Evolutionary conservation across 2,888 invertebrate genomes (phyloP), one percentile per base, ranked within the genome.

Genomic region (Eupithecia centaureata): DNA sequence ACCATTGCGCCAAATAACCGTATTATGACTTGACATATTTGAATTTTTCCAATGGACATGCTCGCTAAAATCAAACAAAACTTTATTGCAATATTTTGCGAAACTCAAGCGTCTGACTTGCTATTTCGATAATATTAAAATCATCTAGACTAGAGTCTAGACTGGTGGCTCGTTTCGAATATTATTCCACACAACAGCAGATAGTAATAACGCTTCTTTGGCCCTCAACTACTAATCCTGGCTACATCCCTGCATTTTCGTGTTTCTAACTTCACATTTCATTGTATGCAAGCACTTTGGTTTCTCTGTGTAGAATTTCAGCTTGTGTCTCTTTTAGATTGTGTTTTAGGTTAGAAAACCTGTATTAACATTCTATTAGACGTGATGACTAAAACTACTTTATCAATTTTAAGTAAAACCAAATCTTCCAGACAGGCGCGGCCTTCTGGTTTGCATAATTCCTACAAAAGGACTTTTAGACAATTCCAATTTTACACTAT

Each of bases 241-340:
- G 30, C 57, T 63, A 67, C 61, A 61, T 57, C 63, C 66, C 57
- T 65, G 65, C 71, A 67, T 73, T 68, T 64, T 70, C 61, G 58
- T 67, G 69, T 71, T 68, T 77, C 76, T 83, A 82, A 85, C 81
- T 79, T 80, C 85, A 86, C 85, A 77, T 82, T 80, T 78, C 81
- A 82, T 81, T 82, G 81, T 85, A 82, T 82, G 82, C 79, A 71
- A 81, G 82, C 84, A 83, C 83, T 75, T 76, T 76, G 77, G 71
- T 77, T 76, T 77, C 73, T 47, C 71, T 75, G 78, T 78, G 78
- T 80, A 75, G 71, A 77, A 79, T 71, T 60, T 52, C 33, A 61
- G 74, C 66, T 73, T 69, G 65, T 73, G 73, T 73, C 64, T 72
- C 70, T 68, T 70, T 72, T 76, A 76, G 75, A 71, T 42, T 72